These are phyloP conservation scores for Platycheirus albimanus DNA, from an alignment of 2,888 invertebrate genomes.

Conservation along the genomic window DNA sequence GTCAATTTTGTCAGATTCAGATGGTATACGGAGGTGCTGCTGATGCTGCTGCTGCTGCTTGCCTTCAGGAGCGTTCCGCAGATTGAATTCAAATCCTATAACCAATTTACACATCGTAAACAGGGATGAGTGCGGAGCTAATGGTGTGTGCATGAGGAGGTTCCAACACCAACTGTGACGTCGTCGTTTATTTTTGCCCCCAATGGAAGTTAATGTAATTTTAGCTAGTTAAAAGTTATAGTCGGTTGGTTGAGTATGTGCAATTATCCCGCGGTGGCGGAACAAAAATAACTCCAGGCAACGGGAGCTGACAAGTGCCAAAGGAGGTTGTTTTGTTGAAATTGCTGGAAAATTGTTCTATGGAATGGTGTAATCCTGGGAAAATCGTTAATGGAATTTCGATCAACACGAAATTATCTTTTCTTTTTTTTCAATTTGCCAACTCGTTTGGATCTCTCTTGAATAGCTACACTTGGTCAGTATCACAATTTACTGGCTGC, in stretches of 20 bases:
- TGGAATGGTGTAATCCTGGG: neutral
- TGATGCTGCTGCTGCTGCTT: slow-evolving; percentile 21
- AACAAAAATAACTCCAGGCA: slow-evolving; percentile 19
- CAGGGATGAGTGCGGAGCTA: slow-evolving; percentile 42
- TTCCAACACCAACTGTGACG: slow-evolving; percentile 21
- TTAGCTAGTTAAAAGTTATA: neutral
- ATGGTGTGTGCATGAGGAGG: slow-evolving; percentile 24
- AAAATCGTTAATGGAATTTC: neutral
- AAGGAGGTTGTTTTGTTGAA: slow-evolving; percentile 27
- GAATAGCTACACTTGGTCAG: no score
- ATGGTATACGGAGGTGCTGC: slow-evolving; percentile 20
- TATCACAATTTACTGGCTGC: no score
- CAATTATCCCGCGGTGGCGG: slow-evolving; percentile 57
- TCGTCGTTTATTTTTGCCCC: neutral
- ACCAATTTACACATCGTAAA: slow-evolving; percentile 60
- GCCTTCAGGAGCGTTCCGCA: slow-evolving; percentile 27
- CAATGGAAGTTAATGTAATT: slow-evolving; percentile 54
- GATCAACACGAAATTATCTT: no score
- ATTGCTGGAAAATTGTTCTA: slow-evolving; percentile 25
- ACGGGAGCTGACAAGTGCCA: slow-evolving; percentile 47
- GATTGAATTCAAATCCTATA: slow-evolving; percentile 61
- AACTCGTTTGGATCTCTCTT: no score
- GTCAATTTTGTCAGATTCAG: slow-evolving; percentile 69
- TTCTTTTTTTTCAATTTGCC: no score
- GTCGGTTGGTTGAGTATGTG: slow-evolving; percentile 32